Conservation (phyloP, 2,113 vertebrate species). For the Acrocephalus arundinaceus region DNA sequence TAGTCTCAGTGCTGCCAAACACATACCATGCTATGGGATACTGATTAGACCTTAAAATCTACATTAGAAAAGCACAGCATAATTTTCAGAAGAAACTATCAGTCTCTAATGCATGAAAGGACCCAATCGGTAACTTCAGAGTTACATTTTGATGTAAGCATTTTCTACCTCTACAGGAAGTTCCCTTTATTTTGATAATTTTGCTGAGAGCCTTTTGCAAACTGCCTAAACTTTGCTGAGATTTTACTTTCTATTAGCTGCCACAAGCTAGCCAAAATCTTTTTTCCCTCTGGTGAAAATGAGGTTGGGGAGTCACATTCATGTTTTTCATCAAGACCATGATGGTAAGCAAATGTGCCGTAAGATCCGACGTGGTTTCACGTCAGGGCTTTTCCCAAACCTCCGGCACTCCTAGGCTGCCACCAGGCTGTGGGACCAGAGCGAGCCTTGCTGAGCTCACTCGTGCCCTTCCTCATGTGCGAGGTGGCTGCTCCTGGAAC, state of each 20-base stretch:
- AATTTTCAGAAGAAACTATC: background rate
- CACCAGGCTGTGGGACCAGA: background rate
- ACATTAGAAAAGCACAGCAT: background rate
- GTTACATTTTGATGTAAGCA: background rate
- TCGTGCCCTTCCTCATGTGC: rapidly evolving
- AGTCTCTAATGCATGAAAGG: background rate
- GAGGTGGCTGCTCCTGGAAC: background rate
- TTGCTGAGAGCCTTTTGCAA: background rate
- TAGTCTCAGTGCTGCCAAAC: background rate
- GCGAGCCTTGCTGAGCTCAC: rapidly evolving
- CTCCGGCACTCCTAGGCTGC: background rate
- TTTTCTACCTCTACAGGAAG: background rate
- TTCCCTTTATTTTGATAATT: background rate
- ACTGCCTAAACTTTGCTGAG: background rate
- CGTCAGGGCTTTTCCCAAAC: rapidly evolving
- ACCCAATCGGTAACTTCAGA: background rate
- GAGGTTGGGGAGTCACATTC: background rate
- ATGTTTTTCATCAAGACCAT: background rate
- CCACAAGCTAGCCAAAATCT: background rate
- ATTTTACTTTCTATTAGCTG: background rate
- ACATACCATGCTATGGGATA: background rate
- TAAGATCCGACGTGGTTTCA: background rate
- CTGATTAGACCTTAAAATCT: background rate
- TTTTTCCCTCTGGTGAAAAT: background rate
- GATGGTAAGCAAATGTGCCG: rapidly evolving